Evolutionary conservation across 2,888 invertebrate species (phyloP).

Genomic region (Rhodophaea formosa): DNA sequence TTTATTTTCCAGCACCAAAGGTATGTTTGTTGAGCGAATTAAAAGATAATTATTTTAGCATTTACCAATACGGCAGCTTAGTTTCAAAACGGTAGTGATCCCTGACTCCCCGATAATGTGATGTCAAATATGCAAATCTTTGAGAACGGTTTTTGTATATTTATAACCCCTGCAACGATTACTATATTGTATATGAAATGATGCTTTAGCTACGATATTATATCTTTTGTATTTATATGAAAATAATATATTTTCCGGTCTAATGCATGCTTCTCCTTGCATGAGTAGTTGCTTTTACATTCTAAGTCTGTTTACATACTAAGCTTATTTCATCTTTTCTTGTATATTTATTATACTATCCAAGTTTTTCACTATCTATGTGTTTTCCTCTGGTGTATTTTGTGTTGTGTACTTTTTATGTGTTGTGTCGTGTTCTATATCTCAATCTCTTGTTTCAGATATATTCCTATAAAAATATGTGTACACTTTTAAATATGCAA

Average conservation of each 20-base stretch:
- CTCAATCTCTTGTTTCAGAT: conserved; percentile 1
- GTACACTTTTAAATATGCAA: not conserved
- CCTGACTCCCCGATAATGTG: conserved; percentile 47
- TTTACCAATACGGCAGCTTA: conserved; percentile 81
- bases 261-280: conserved; percentile 23
- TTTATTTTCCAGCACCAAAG: conserved; percentile 50
- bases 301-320: not conserved
- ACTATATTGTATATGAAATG: conserved; percentile 7
- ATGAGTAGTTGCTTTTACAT: conserved; percentile 25
- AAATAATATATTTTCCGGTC: not conserved
- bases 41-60: conserved; percentile 68
- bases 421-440: conserved; percentile 15
- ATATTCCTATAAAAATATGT: not conserved
- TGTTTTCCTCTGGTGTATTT: conserved; percentile 19
- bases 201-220: conserved; percentile 16
- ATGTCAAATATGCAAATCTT: conserved; percentile 23
- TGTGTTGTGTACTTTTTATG: conserved; percentile 18
- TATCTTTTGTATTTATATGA: conserved; percentile 12
- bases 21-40: conserved; percentile 61
- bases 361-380: not conserved
- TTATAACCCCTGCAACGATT: conserved; percentile 23
- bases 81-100: conserved; percentile 54
- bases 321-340: conserved; percentile 7
- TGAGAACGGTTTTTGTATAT: conserved; percentile 32
- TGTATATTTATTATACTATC: not conserved